These are phyloP conservation scores for Drosophila macrospina DNA, from an alignment of 2,888 invertebrate species.

Conservation along the genomic window DNA sequence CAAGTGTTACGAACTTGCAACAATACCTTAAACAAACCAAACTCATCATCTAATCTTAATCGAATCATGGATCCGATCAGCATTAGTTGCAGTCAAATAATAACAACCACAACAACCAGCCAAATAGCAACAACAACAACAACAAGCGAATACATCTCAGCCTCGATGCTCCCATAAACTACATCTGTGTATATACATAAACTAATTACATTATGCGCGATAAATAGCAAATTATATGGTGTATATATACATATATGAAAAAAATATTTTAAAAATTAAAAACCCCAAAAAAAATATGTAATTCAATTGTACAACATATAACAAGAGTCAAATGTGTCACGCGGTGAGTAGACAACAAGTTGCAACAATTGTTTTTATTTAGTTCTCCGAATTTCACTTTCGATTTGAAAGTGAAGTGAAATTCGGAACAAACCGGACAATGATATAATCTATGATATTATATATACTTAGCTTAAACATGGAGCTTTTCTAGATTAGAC, in stretches of 20 bases:
- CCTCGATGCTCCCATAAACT: slow-evolving; percentile 62
- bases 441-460: neutral
- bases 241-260: slow-evolving; percentile 55
- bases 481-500: slow-evolving; percentile 1
- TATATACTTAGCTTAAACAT: neutral
- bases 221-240: slow-evolving; percentile 67
- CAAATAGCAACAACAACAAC: slow-evolving; percentile 6
- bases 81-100: slow-evolving; percentile 56
- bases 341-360: slow-evolving; percentile 81
- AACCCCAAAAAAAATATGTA: slow-evolving; percentile 9
- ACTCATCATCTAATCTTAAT: slow-evolving; percentile 14
- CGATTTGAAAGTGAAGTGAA: neutral
- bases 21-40: slow-evolving; percentile 4
- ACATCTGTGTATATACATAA: slow-evolving; percentile 63
- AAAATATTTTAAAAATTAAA: slow-evolving; percentile 17
- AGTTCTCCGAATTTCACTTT: neutral
- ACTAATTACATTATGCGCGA: slow-evolving; percentile 63
- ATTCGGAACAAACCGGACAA: neutral
- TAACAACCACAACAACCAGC: slow-evolving; percentile 9
- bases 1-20: slow-evolving; percentile 37
- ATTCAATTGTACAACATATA: slow-evolving; percentile 74
- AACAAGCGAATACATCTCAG: slow-evolving; percentile 23
- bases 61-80: slow-evolving; percentile 43
- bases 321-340: slow-evolving; percentile 84
- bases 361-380: neutral